phyloP scores from a whole-genome alignment of 2,113 vertebrate species.

The Strix uralensis region DNA sequence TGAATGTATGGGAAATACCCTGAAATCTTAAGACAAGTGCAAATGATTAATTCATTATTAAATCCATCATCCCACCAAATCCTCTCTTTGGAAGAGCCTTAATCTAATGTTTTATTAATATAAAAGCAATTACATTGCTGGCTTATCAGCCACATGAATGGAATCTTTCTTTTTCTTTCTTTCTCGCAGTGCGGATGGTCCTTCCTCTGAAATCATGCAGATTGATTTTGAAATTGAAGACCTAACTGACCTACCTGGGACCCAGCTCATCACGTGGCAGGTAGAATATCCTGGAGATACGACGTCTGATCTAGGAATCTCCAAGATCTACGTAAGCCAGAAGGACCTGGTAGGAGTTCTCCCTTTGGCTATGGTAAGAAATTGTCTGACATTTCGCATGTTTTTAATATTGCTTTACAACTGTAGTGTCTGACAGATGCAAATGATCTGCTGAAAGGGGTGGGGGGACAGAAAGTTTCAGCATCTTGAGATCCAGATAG shows the following conservation, averaged over 20 bases:
- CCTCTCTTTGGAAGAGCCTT: background rate
- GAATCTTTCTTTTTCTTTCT: background rate
- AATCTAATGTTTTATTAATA: background rate
- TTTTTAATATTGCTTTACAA: background rate
- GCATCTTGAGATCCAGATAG: background rate
- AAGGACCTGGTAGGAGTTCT: constrained; percentile 86
- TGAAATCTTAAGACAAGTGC: background rate
- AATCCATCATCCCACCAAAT: background rate
- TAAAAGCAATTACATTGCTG: background rate
- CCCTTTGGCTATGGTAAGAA: constrained; percentile 90
- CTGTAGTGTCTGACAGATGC: background rate
- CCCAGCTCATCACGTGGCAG: constrained; percentile 91
- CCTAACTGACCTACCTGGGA: constrained; percentile 74
- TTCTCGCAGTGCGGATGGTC: constrained; percentile 40
- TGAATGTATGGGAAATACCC: background rate
- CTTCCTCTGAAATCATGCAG: constrained; percentile 86
- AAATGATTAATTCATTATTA: background rate
- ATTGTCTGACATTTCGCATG: background rate
- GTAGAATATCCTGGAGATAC: constrained; percentile 81
- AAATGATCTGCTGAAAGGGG: background rate
- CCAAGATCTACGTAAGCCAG: constrained; percentile 87
- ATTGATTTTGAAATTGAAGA: constrained; percentile 89
- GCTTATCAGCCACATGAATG: background rate
- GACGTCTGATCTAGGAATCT: constrained; percentile 78
- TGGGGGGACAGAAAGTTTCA: background rate